phyloP scores from a whole-genome alignment of 2,888 invertebrate genomes.

The Ametastegia equiseti region DNA sequence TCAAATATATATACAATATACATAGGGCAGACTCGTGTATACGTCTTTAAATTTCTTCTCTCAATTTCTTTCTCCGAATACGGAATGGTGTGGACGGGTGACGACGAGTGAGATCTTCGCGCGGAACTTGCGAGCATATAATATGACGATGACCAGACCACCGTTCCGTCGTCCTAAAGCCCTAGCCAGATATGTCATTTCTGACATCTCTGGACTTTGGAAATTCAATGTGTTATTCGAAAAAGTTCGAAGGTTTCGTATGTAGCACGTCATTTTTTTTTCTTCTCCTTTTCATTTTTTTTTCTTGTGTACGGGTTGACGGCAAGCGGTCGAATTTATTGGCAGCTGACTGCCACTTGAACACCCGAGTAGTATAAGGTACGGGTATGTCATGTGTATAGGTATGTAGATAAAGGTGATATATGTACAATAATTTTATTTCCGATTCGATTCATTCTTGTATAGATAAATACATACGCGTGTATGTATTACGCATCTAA shows the following conservation, averaged over 20 bases:
- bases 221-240: no score
- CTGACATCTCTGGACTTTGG: neutral
- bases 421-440: neutral
- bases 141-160: neutral
- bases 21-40: no score
- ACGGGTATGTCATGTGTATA: neutral
- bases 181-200: neutral
- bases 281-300: no score
- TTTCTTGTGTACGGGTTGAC: no score
- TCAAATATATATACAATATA: no score
- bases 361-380: neutral
- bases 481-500: no score
- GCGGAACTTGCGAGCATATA: no score
- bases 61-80: no score
- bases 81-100: neutral
- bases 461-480: neutral
- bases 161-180: no score
- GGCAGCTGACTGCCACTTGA: constrained; percentile 10
- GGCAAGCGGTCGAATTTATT: neutral
- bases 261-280: no score
- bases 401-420: neutral
- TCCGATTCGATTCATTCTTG: neutral
- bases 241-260: no score
- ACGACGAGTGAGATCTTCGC: constrained; percentile 17
- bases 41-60: no score